Evolutionary conservation across 2,888 invertebrate species (phyloP).

Genomic region (Alloplasta piceator): DNA sequence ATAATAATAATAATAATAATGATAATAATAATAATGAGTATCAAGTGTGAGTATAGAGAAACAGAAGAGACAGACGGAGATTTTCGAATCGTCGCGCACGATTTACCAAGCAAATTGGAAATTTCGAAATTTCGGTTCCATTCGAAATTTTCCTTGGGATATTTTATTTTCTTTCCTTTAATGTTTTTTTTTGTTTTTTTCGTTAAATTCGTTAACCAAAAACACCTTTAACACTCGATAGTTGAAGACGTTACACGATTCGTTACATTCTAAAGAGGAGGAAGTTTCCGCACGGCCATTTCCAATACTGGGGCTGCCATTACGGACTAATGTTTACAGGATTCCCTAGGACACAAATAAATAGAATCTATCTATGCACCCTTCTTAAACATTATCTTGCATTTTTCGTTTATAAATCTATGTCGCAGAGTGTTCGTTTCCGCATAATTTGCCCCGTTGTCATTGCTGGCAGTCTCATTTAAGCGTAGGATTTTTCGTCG

Average conservation of each 20-base stretch:
- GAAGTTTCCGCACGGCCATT: conserved; percentile 78
- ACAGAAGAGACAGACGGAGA: conserved; percentile 46
- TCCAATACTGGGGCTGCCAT: conserved; percentile 80
- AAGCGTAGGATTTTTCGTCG: not conserved
- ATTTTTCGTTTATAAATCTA: conserved; percentile 56
- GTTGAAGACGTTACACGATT: conserved; percentile 64
- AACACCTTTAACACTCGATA: conserved; percentile 65
- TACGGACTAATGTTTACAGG: conserved; percentile 72
- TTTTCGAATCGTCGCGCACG: conserved; percentile 56
- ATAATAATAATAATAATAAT: conserved; percentile 40
- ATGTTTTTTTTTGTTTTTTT: conserved; percentile 26
- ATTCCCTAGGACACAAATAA: conserved; percentile 81
- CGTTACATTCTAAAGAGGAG: conserved; percentile 68
- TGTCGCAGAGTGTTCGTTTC: conserved; percentile 43
- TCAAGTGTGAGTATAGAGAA: conserved; percentile 40
- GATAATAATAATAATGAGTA: conserved; percentile 59
- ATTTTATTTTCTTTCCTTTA: conserved; percentile 9
- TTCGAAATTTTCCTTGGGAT: conserved; percentile 16
- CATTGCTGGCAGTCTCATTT: not conserved
- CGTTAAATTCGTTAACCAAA: conserved; percentile 58
- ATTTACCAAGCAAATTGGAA: conserved; percentile 52
- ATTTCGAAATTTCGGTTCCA: conserved; percentile 23
- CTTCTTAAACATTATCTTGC: conserved; percentile 19
- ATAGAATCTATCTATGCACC: conserved; percentile 82
- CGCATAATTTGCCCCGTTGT: no score